phyloP scores from a whole-genome alignment of 2,888 invertebrate genomes.

The Agrochola macilenta region DNA sequence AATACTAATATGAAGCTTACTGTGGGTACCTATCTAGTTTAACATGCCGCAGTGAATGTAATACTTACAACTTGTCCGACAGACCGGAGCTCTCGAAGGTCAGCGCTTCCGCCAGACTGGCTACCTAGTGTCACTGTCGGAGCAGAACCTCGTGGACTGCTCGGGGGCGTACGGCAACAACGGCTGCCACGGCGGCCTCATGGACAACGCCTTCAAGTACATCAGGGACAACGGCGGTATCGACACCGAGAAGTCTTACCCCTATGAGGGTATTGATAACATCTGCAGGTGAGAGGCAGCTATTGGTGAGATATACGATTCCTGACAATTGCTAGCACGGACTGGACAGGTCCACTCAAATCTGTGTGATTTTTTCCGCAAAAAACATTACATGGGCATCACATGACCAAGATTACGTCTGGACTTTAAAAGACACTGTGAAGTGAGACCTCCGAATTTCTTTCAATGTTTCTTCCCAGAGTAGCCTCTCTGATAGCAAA shows the following conservation, averaged over 20 bases:
- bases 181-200: constrained; percentile 96
- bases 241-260: constrained; percentile 97
- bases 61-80: constrained; percentile 22
- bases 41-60: not conserved
- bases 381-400: not conserved
- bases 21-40: too few relatives aligned
- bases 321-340: not conserved
- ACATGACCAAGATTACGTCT: not conserved
- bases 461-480: too few relatives aligned
- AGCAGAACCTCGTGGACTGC: constrained; percentile 98
- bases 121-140: constrained; percentile 95
- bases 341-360: not conserved
- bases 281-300: constrained; percentile 90
- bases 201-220: constrained; percentile 96
- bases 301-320: not conserved
- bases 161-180: constrained; percentile 95
- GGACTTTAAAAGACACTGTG: not conserved
- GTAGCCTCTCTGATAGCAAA: too few relatives aligned
- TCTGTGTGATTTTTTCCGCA: not conserved
- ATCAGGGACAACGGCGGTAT: constrained; percentile 96
- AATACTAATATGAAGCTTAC: too few relatives aligned
- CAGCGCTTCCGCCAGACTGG: constrained; percentile 96
- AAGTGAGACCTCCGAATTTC: too few relatives aligned
- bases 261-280: constrained; percentile 95
- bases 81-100: constrained; percentile 97